Base-by-base conservation (phyloP, 2,888 invertebrate genomes). In the Crepidodera aurea region DNA sequence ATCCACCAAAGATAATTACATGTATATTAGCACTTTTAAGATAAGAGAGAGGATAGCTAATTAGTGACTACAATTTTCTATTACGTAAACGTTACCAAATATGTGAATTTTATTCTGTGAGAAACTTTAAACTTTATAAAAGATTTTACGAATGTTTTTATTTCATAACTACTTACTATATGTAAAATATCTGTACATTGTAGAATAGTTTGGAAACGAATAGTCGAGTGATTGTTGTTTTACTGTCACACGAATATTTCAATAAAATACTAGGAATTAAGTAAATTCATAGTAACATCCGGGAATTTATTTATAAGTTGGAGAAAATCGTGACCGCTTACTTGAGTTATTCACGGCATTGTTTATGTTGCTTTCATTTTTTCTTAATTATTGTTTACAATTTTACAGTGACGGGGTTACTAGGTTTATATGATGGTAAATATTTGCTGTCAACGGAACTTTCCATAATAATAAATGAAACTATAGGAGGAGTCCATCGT, bases 21-120 rank as follows among this genome's bases (percentile, higher is more conserved):
- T 60, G 48, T 60, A 51, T 51, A 54, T 59, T 59, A 58, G 27
- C 37, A 46, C 64, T 54, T 63, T 54, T 63, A 60, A 40, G 39
- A 54, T 53, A 51, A 8, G 46, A 32, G 48, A 8, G 46, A 32
- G 48, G 18, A 19, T 32, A 12, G 59, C 42, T 53, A 56, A 60
- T 54, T 65, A 58, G 62, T 69, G 60, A 69, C 66, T 70, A 69
- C 67, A 69, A 64, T 44, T 22, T 44, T 25, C 22, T 5, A 71
- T 75, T 74, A 64, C 71, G 62, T 72, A 72, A 75, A 65, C 29
- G 51, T 70, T 72, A 70, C 74, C 74, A 74, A 75, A 75, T 74
- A 75, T 73, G 71, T 73, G 73, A 73, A 74, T 46, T 55, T 25
- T 53, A 60, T 59, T 59, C 65, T 44, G 62, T 68, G 68, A 66